Evolutionary conservation across 2,888 invertebrate genomes (phyloP).

Genomic region (Thereva nobilitata): DNA sequence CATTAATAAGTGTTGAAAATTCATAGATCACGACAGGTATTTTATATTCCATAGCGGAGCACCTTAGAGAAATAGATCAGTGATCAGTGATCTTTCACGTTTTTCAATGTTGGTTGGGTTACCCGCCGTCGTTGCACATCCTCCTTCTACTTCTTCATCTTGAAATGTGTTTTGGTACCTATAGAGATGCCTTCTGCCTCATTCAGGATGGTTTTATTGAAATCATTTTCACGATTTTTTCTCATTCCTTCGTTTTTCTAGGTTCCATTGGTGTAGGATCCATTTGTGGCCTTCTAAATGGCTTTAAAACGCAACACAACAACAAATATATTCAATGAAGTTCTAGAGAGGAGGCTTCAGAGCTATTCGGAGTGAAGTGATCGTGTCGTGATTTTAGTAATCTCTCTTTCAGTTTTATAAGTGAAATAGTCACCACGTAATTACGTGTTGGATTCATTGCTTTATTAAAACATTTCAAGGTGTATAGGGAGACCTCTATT

Average conservation of each 20-base stretch:
- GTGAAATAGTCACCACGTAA: conserved; percentile 40
- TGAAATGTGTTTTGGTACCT: background rate
- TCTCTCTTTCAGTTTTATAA: conserved; percentile 36
- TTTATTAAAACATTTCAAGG: conserved; percentile 39
- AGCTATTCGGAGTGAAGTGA: conserved; percentile 32
- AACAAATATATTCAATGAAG: no score
- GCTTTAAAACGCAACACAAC: conserved; percentile 13
- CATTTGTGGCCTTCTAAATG: conserved; percentile 29
- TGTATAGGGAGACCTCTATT: conserved; percentile 27
- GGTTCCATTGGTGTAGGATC: conserved; percentile 7
- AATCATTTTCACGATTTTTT: conserved; percentile 41
- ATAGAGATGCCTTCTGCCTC: conserved; percentile 1
- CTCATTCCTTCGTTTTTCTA: conserved; percentile 20
- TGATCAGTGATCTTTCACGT: conserved; percentile 42
- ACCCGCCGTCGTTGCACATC: conserved; percentile 6
- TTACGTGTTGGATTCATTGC: conserved; percentile 41
- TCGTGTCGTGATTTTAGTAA: conserved; percentile 42
- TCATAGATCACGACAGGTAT: conserved; percentile 43
- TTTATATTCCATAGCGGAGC: conserved; percentile 42
- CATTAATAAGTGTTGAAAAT: conserved; percentile 43
- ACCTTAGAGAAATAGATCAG: conserved; percentile 43
- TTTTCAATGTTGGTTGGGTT: conserved; percentile 22
- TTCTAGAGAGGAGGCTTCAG: background rate
- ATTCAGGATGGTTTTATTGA: conserved; percentile 36
- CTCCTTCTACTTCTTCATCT: conserved; percentile 7